Base-by-base conservation (phyloP, 1,140 invertebrate genomes). In the Aphelenchoides fujianensis region DNA sequence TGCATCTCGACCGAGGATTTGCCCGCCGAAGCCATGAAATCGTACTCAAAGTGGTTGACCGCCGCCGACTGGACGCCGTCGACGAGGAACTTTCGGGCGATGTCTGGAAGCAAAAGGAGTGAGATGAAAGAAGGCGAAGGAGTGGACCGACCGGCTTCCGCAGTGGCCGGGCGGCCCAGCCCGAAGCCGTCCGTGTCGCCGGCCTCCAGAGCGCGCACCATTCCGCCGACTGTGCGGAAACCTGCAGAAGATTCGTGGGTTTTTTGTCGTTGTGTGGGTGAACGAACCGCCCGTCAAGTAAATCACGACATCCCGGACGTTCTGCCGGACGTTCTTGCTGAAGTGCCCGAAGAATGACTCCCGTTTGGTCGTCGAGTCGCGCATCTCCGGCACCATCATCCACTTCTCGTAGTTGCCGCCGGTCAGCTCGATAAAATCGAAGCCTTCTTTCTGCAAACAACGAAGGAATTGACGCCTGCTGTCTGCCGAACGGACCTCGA, bases 351-450 rank as follows among this genome's bases (percentile, higher is more conserved):
- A 73, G 55, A 63, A 73, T 2, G 52, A 36, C 31, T 73, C 71
- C 12, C 70, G 9, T 28, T 69, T 19, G 28, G 48, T 53, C 9
- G 77, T 78, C 1, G 77, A 75, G 19, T 78, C 74, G 37, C 41
- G 57, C 30, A 32, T 34, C 36, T 73, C 63, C 2, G 7, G 41
- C 12, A 12, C 57, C 57, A 61, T 61, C 57, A 27, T 52, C 77
- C 27, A 79, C 16, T 57, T 76, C 37, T 79, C 77, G 52, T 71
- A 71, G 28, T 76, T 80, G 7, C 77, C 77, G 27, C 77, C 77
- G 12, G 78, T 74, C n/a, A 79, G 35, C 52, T 79, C 76, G 23
- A 78, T 62, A 55, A 78, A 78, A 36, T 78, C 76, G 28, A 69
- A 78, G 3, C 78, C 76, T n/a, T 19, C 48, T n/a, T n/a, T n/a